These are phyloP conservation scores for Rhinolophus ferrumequinum DNA, from an alignment of 2,113 vertebrate genomes.

Conservation along the genomic window DNA sequence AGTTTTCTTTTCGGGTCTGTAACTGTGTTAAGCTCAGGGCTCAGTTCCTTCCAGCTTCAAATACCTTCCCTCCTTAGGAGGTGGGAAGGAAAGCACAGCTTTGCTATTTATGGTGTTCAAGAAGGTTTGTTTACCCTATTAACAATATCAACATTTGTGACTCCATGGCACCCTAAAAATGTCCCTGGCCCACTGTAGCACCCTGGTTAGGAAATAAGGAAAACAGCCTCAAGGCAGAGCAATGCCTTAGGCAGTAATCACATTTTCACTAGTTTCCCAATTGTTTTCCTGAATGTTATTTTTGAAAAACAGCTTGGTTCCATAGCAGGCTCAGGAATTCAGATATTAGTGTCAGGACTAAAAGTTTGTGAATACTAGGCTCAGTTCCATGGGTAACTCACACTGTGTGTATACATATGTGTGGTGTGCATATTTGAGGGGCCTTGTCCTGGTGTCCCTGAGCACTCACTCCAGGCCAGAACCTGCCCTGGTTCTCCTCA, in stretches of 20 bases:
- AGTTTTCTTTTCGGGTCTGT: constrained; percentile 18
- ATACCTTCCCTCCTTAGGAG: constrained; percentile 38
- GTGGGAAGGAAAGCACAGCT: not conserved
- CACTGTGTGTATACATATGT: not conserved
- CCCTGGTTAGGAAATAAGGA: not conserved
- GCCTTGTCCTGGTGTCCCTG: not conserved
- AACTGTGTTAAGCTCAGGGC: constrained; percentile 33
- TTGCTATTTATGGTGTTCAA: constrained; percentile 59
- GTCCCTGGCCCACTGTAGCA: not conserved
- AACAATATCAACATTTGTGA: constrained; percentile 63
- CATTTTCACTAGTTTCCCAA: not conserved
- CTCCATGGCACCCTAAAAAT: constrained; percentile 35
- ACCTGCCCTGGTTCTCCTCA: not conserved
- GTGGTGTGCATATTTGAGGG: too few relatives aligned
- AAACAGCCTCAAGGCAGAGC: not conserved
- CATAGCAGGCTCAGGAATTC: not conserved
- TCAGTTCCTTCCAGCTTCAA: constrained; percentile 40
- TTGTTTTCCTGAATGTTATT: not conserved
- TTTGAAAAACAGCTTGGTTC: not conserved
- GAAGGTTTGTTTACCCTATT: constrained; percentile 59
- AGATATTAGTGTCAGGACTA: not conserved
- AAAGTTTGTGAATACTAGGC: not conserved
- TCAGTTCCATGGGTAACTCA: not conserved
- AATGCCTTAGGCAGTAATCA: not conserved
- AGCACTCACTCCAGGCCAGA: not conserved